Evolutionary conservation across 2,113 vertebrate genomes (phyloP).

Genomic region (Sitta europaea): DNA sequence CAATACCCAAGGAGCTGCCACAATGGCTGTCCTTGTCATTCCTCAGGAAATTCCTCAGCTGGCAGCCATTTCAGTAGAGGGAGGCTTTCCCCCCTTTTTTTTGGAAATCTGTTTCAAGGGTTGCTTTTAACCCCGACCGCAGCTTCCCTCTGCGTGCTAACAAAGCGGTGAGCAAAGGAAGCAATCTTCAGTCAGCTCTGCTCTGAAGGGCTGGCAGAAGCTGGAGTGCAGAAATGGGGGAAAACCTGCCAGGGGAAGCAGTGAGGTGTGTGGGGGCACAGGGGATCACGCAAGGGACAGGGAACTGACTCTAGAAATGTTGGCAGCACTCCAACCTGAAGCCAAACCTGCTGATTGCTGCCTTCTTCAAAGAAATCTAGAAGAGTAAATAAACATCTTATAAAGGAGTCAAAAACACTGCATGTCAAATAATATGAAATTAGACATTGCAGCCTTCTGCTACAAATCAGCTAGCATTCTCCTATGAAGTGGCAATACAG

Average conservation of each 20-base stretch:
- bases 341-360: background rate
- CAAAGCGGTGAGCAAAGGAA: background rate
- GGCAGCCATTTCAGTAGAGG: background rate
- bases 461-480: background rate
- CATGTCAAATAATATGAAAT: background rate
- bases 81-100: background rate
- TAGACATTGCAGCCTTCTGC: background rate
- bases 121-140: rapidly evolving
- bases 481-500: background rate
- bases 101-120: background rate
- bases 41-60: background rate
- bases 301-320: background rate
- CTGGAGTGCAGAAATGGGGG: too few species aligned
- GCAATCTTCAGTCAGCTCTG: background rate
- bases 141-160: background rate
- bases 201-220: background rate
- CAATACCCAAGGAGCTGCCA: background rate
- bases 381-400: background rate
- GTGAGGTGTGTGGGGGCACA: too few species aligned
- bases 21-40: background rate
- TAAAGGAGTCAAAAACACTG: background rate
- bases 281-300: rapidly evolving
- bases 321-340: background rate
- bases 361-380: background rate
- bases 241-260: background rate